Evolutionary conservation across 2,113 vertebrate species (phyloP), one percentile per base, ranked within the genome.

Genomic region (Pseudopodoces humilis): DNA sequence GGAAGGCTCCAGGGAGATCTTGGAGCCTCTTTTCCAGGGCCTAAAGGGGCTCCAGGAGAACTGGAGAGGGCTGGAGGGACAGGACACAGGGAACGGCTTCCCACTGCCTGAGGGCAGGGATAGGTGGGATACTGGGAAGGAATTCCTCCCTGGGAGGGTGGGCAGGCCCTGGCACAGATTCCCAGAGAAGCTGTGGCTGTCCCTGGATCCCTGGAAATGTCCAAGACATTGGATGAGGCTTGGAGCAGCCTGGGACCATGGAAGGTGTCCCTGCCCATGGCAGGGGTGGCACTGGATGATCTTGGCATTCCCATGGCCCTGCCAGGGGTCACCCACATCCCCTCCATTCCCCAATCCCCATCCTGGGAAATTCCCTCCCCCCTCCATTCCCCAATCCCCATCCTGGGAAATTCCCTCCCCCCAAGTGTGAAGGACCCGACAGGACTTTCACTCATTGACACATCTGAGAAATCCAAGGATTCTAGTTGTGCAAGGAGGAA

Each of bases 81-180:
- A 58, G 43, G 30, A 58, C 35, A 11, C 30, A 47, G 60, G 24
- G 20, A 58, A 67, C 14, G 60, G 30, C 23, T 64, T 31, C 9
- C 1, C 21, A 31, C 2, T 33, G 17, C 4, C 39, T 22, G 41
- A 37, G 14, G 9, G 11, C 22, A 46, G 49, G 49, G 18, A 0
- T 6, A 1, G 68, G 6, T 64, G 83, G 70, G 60, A 41, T 3
- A 1, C 5, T 21, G 60, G 60, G 52, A 4, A 67, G 60, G 25
- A 43, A 67, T 58, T 31, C 0, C 0, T 55, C 0, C 0, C 50
- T 58, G 30, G 1, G 7, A 58, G 50, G 28, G 7, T 13, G 43
- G 8, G 1, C 0, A 43, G 50, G 7, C 2, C 3, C 50, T 65
- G 43, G 65, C 6, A 58, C 14, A 9, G 79, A 9, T 23, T 10